Percentiles rank a stretch among this genome's conserved stretches.
Conservation (phyloP, 2,797 vertebrate species). For the Poecilia picta region DNA sequence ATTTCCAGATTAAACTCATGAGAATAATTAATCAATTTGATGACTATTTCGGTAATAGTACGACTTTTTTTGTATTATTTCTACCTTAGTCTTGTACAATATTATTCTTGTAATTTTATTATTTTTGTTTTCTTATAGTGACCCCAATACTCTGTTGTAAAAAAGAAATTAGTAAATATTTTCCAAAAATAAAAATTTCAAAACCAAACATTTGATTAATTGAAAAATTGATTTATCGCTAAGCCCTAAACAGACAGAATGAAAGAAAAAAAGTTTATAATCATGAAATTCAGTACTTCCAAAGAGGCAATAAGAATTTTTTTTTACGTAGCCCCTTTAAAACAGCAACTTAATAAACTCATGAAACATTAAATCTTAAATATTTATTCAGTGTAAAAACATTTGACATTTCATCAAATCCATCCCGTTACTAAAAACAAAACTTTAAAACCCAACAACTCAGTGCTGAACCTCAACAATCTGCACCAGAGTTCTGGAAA, state of each 20-base stretch:
- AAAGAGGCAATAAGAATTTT: background rate
- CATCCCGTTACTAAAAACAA: slow-evolving; percentile 12
- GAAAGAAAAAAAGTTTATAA: slow-evolving; percentile 15
- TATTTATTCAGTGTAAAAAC: slow-evolving; percentile 50
- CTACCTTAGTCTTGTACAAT: too few species aligned
- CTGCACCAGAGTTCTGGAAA: slow-evolving; percentile 60
- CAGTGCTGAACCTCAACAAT: slow-evolving; percentile 73
- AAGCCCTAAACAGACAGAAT: background rate
- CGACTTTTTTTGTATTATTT: too few species aligned
- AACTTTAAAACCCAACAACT: slow-evolving; percentile 7
- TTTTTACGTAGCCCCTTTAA: slow-evolving; percentile 31
- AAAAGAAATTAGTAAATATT: too few species aligned
- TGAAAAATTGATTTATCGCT: too few species aligned
- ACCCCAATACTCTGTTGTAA: too few species aligned
- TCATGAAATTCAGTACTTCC: slow-evolving; percentile 13
- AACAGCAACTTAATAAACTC: slow-evolving; percentile 10
- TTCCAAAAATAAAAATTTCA: too few species aligned
- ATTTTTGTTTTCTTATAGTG: too few species aligned
- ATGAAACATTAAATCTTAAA: slow-evolving; percentile 32
- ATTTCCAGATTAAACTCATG: too few species aligned
- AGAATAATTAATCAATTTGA: too few species aligned
- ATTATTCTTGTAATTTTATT: too few species aligned
- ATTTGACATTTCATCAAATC: slow-evolving; percentile 1
- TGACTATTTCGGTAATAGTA: too few species aligned
- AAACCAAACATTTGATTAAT: too few species aligned